These are phyloP conservation scores for Saccopteryx bilineata DNA, from an alignment of 2,113 vertebrate species.

Conservation along the genomic window DNA sequence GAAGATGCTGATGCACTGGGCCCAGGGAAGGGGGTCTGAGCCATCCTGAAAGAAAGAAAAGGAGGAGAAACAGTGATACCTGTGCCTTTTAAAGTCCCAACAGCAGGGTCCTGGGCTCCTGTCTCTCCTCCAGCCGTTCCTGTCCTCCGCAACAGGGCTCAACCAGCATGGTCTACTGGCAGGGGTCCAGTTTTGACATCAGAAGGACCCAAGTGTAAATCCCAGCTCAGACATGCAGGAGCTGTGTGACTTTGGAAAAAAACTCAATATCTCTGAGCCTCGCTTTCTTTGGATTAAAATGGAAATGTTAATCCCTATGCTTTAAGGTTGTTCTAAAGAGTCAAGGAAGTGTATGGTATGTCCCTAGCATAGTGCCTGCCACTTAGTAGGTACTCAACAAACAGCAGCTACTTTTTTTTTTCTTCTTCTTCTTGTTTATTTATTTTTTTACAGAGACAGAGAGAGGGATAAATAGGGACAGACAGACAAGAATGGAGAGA, in stretches of 20 bases:
- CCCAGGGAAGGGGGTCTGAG: slow-evolving; percentile 84
- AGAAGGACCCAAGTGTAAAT: not conserved
- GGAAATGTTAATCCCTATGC: not conserved
- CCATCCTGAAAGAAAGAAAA: slow-evolving; percentile 79
- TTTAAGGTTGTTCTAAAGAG: not conserved
- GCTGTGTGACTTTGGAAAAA: slow-evolving; percentile 13
- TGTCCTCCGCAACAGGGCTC: not conserved
- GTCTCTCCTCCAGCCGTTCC: not conserved
- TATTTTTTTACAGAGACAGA: too few relatives aligned
- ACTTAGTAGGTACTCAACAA: not conserved
- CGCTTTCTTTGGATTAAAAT: not conserved
- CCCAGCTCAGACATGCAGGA: not conserved
- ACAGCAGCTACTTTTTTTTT: not conserved
- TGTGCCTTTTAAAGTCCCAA: not conserved
- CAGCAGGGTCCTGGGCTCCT: not conserved
- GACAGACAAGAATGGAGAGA: too few relatives aligned
- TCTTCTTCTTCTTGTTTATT: too few relatives aligned
- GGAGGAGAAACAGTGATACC: not conserved
- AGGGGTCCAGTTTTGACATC: too few relatives aligned
- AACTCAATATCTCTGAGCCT: not conserved
- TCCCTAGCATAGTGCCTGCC: not conserved
- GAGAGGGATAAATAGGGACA: too few relatives aligned
- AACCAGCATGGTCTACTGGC: not conserved
- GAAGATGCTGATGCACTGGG: slow-evolving; percentile 83
- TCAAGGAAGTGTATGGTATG: not conserved